Base-by-base conservation (phyloP, 2,888 invertebrate genomes). In the Idaea straminata region DNA sequence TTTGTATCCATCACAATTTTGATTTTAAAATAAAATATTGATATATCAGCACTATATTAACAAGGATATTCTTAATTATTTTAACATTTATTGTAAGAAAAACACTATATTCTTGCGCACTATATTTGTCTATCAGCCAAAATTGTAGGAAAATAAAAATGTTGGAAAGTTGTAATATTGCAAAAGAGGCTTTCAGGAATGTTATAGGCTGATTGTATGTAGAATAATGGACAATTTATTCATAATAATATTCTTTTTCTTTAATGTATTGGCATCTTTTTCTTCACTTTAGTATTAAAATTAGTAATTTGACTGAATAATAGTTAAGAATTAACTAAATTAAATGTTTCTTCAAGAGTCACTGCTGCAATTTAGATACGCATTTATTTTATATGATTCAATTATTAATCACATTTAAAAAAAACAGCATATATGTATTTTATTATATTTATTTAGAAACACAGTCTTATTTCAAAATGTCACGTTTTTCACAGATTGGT, bases 291-390 rank as follows among this genome's bases (percentile, higher is more conserved):
- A 86, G 83, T 83, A 79, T 83, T 87, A 85, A 83, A 83, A 77
- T 79, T 83, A 81, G 84, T 84, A 81, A 82, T 85, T 84, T 86
- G 91, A 91, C 91, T 91, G 91, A 91, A 80, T 88, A 88, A 67
- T 89, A 86, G 84, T 81, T 90, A 89, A 89, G 89, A 84, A 78
- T 74, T 74, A 79, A 83, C 75, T 77, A 81, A 79, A 81, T 79
- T 77, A 80, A 81, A 76, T 69, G 74, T 77, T 71, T 75, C 68
- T 77, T 74, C 77, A 75, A 72, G 78, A 80, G 63, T 83, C 78
- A 77, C 80, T 80, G 77, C 83, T 84, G 87, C 85, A 87, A 83
- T 81, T 87, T 84, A 77, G 80, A 83, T 83, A 82, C 86, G 91
- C 91, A 91, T 91, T 91, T 91, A 91, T 88, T 87, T 86, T 85